Conservation (phyloP, 2,888 invertebrate species). For the Chydorus sphaericus region DNA sequence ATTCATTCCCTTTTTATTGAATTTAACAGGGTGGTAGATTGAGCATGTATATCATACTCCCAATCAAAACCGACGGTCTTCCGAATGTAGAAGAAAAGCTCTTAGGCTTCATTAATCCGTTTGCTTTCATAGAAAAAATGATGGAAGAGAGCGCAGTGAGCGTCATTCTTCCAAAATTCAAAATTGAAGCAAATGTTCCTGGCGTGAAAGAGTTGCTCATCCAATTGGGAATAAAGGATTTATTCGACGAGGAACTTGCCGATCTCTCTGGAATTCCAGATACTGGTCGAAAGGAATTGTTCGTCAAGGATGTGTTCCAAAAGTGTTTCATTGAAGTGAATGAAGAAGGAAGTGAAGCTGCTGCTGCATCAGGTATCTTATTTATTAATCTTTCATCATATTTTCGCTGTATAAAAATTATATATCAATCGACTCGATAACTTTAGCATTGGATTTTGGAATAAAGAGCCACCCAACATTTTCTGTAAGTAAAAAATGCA, state of each 20-base stretch:
- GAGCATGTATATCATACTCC: slow-evolving; percentile 61
- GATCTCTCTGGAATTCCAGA: slow-evolving; percentile 52
- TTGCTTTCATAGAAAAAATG: slow-evolving; percentile 34
- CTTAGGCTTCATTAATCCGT: slow-evolving; percentile 34
- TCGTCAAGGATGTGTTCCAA: slow-evolving; percentile 56
- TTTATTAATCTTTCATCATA: background rate
- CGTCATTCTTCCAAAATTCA: slow-evolving; percentile 62
- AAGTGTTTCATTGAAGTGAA: slow-evolving; percentile 75
- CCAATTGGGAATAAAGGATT: slow-evolving; percentile 52
- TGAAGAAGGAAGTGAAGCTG: slow-evolving; percentile 74
- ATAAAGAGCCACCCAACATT: too few relatives aligned
- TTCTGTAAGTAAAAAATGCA: too few relatives aligned
- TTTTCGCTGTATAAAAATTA: background rate
- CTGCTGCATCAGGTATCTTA: slow-evolving; percentile 59
- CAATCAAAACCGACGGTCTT: slow-evolving; percentile 50
- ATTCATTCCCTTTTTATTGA: background rate
- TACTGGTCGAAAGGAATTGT: slow-evolving; percentile 36
- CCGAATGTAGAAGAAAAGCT: slow-evolving; percentile 44
- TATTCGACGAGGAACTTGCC: slow-evolving; percentile 42
- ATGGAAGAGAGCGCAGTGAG: slow-evolving; percentile 39
- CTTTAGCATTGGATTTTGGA: too few relatives aligned
- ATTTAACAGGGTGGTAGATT: slow-evolving; percentile 41
- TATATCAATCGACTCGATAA: too few relatives aligned
- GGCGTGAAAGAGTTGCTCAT: slow-evolving; percentile 36
- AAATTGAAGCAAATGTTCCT: slow-evolving; percentile 54